These are phyloP conservation scores for Mayetiola destructor DNA, from an alignment of 2,888 invertebrate species.

Conservation along the genomic window DNA sequence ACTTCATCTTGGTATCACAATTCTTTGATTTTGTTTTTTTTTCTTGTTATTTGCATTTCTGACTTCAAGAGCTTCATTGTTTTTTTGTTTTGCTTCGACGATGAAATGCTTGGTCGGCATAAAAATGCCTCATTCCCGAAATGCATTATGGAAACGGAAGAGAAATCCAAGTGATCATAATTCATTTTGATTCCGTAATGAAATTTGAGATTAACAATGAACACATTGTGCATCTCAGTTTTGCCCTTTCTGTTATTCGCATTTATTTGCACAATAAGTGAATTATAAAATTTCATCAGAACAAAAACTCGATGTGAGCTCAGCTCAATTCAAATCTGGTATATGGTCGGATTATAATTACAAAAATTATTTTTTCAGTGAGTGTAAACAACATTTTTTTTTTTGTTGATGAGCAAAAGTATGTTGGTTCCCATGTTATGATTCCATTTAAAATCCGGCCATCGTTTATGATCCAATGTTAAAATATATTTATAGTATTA, in stretches of 20 bases:
- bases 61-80: not conserved
- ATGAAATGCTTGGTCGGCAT: not conserved
- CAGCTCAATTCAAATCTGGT: too few relatives aligned
- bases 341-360: too few relatives aligned
- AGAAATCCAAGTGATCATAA: not conserved
- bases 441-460: too few relatives aligned
- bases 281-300: not conserved
- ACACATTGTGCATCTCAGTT: not conserved
- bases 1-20: too few relatives aligned
- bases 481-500: too few relatives aligned
- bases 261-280: not conserved
- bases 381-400: too few relatives aligned
- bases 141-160: not conserved
- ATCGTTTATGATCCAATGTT: too few relatives aligned
- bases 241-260: too few relatives aligned
- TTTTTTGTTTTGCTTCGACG: not conserved
- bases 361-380: too few relatives aligned
- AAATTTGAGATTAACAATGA: not conserved
- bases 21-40: not conserved
- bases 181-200: slow-evolving; percentile 6
- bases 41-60: not conserved
- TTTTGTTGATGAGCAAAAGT: too few relatives aligned
- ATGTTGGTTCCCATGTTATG: too few relatives aligned
- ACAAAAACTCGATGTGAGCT: not conserved
- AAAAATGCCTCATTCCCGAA: not conserved